Evolutionary conservation across 2,888 invertebrate species (phyloP).

Genomic region (Rhabditophanes sp.): DNA sequence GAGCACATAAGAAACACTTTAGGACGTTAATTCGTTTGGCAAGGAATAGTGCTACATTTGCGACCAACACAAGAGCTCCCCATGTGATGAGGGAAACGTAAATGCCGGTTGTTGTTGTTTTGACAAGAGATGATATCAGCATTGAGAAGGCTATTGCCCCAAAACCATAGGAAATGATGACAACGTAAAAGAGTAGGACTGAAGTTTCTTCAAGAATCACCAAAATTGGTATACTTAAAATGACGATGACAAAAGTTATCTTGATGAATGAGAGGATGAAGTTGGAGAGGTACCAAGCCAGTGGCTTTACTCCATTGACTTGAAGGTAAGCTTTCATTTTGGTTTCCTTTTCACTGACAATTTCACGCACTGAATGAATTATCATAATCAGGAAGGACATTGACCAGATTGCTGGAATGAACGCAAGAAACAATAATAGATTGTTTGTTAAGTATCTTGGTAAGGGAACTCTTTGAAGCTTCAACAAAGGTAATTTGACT

Average conservation of each 20-base stretch:
- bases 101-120: no score
- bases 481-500: slow-evolving; percentile 3
- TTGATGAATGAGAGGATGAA: slow-evolving; percentile 11
- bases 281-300: slow-evolving; percentile 24
- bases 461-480: slow-evolving; percentile 11
- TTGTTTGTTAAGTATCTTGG: slow-evolving; percentile 11
- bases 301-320: slow-evolving; percentile 34
- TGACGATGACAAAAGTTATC: no score
- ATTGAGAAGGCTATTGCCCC: no score
- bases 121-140: no score
- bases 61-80: no score
- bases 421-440: slow-evolving; percentile 9
- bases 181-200: no score
- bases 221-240: no score
- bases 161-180: no score
- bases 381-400: slow-evolving; percentile 24
- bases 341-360: slow-evolving; percentile 30
- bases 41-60: slow-evolving; percentile 17
- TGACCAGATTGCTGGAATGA: slow-evolving; percentile 18
- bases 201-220: no score
- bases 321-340: slow-evolving; percentile 31
- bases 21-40: no score
- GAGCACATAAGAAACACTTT: slow-evolving; percentile 18
- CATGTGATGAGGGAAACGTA: no score
- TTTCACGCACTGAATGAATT: slow-evolving; percentile 27